Evolutionary conservation across 2,797 vertebrate species (phyloP), one percentile per base, ranked within the genome.

Genomic region (Oreochromis grahami): DNA sequence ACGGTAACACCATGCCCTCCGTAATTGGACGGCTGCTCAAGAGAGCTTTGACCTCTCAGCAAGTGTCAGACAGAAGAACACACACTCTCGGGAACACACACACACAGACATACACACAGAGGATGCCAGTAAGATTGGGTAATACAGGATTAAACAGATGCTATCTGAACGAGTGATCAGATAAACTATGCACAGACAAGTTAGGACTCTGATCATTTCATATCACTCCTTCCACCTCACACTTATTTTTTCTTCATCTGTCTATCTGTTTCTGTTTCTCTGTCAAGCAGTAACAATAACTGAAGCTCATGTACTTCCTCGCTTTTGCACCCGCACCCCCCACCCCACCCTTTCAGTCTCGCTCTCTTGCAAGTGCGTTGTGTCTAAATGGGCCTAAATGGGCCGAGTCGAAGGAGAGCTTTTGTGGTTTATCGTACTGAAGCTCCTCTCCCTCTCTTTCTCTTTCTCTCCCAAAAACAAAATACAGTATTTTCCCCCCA

Each of bases 41-140:
- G 91, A 92, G 94, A 93, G 89, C 90, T 86, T 87, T 94, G 95
- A 95, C 95, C 95, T 92, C 89, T 95, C 80, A 78, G 80, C 82
- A 85, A 92, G 91, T 92, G 93, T 94, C 84, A 85, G 70, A 81
- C 79, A 84, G 65, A 53, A 51, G 83, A 83, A 81, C 78, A 65
- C 89, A 78, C 79, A 83, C 21, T 43, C 65, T 17, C 1, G 13
- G 21, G 13, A 78, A 74, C 80, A 17, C 77, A 79, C 72, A 82
- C 78, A 70, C 45, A 38, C 60, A 77, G 72, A 72, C 14, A 58
- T 80, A 48, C 56, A 15, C 84, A 79, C 26, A 7, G 48, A 79
- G 58, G 81, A 91, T 93, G 91, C 89, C 93, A 84, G 79, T 77
- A 60, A 78, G 86, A 83, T 91, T 88, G 90, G 58, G 88, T 94